Evolutionary conservation across 53 echinoderm and acorn worm species (phyloP), one percentile per base, ranked within the genome.

Genomic region (Temnopleurus reevesii): DNA sequence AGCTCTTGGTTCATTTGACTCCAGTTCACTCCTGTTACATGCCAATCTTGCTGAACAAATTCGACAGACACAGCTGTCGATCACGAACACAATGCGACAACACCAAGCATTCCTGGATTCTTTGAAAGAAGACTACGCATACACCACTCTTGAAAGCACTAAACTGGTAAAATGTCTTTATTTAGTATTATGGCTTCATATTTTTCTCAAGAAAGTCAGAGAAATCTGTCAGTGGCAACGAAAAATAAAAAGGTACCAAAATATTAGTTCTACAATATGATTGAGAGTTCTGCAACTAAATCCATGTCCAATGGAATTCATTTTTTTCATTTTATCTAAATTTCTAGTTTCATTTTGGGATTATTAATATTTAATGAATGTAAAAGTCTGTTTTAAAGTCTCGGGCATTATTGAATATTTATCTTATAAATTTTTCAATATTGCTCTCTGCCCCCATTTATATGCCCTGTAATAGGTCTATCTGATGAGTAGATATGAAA

Each of bases 51-150:
- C 24, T 33, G 49, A 66, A 2, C 88, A 87, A 31, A 71, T 87
- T 1, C 28, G 71, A 51, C 88, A 71, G 53, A 71, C 88, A 64
- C 51, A 23, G 36, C 53, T 87, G 27, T 65, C 88, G 24, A 17
- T 87, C 66, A 71, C 88, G 46, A 87, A 87, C 19, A 87, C 88
- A 29, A 28, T 87, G 34, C 12, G 71, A 46, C 88, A 87, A 25
- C 88, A 87, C 53, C 41, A 49, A 28, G 36, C 88, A 19, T 87
- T 87, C 17, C 71, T 87, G 21, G 88, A 87, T 15, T 87, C 88
- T 4, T 46, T 87, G 47, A 31, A 87, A 46, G 88, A 87, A 31
- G 64, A 87, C 47, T 87, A 66, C 51, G 18, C 25, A 18, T 87
- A 87, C 30, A 87, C 88, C 6, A 87, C 88, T 8, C 71, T 87